phyloP scores from a whole-genome alignment of 2,113 vertebrate species.

The Petaurus breviceps region DNA sequence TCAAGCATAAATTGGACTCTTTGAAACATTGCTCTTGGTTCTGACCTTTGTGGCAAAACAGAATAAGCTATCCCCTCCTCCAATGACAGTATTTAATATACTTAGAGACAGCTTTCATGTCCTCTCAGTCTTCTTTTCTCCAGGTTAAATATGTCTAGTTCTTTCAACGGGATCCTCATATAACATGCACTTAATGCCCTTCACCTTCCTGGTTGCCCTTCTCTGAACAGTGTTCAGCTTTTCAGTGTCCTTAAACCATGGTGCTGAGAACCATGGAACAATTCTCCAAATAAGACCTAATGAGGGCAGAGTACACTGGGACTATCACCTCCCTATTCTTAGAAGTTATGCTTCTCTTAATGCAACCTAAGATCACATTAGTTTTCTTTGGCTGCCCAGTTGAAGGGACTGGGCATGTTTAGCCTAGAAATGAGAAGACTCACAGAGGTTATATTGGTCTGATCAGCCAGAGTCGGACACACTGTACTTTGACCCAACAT shows the following conservation, averaged over 20 bases:
- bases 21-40: not conserved
- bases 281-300: not conserved
- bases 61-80: not conserved
- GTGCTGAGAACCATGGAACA: not conserved
- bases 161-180: not conserved
- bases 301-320: not conserved
- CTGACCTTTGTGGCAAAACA: not conserved
- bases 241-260: not conserved
- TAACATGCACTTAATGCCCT: not conserved
- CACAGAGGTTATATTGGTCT: not conserved
- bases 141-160: not conserved
- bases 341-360: not conserved
- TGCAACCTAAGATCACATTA: not conserved
- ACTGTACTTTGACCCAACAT: not conserved
- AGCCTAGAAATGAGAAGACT: not conserved
- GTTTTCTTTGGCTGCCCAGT: not conserved
- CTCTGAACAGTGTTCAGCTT: not conserved
- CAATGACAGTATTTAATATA: not conserved
- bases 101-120: not conserved
- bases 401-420: not conserved
- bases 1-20: not conserved
- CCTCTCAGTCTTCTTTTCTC: not conserved
- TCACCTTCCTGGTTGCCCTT: not conserved
- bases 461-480: not conserved
- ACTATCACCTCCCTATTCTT: conserved; percentile 1